Evolutionary conservation across 2,888 invertebrate genomes (phyloP), one percentile per base, ranked within the genome.

Genomic region (Pyrrhosoma nymphula): DNA sequence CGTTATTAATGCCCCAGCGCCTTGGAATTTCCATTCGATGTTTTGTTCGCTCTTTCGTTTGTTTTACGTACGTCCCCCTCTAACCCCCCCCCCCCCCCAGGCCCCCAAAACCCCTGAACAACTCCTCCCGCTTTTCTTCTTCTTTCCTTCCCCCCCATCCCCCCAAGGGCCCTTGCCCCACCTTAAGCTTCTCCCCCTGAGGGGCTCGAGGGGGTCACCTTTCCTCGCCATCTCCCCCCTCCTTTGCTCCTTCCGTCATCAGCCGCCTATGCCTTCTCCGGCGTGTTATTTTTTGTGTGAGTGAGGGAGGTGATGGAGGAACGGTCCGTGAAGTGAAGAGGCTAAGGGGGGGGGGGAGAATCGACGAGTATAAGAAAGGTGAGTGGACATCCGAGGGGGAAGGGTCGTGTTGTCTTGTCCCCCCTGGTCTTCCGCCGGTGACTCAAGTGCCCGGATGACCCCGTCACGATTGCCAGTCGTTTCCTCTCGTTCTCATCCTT

Each of bases 21-120:
- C 93, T 93, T 47, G 93, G 93, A 93, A 93, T 93, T 93, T 93
- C 93, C 93, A n/a, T 93, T 93, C 93, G 93, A 93, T 93, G 93
- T 69, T 93, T 93, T 93, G 47, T 93, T 93, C 93, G 39, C 93
- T 89, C 89, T 56, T 26, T n/a, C 60, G 91, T 91, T 91, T 91
- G 91, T 89, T 89, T 55, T 89, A n/a, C 63, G 35, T 16, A 63
- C 63, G n/a, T 47, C 93, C 93, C 10, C 93, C n/a, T 60, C n/a
- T 69, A 3, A 18, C 47, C 10, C n/a, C 55, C 3, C 60, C 30
- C 20, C 39, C 39, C 30, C 90, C 91, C 91, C 30, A 3, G 47
- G 4, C 47, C 47, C 47, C 47, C 47, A 47, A 47, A 47, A 47
- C 47, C 47, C 39, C 23, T 30, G 91, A 56, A 60, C 63, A 39